Base-by-base conservation (phyloP, 2,113 vertebrate genomes). In the Cranoglanis bouderius region DNA sequence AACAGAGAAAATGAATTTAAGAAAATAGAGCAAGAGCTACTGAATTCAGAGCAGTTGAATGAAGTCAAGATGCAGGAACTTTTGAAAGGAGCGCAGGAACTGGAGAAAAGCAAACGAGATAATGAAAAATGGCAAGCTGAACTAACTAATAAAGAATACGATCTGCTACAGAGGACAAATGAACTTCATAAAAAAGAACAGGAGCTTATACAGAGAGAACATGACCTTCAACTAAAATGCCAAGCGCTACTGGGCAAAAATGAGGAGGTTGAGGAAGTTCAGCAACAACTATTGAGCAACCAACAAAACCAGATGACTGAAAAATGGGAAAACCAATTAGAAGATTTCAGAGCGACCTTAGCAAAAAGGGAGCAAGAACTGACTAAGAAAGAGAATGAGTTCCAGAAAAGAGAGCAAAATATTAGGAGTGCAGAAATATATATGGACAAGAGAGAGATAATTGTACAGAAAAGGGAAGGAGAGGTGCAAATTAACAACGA, bases 381-480 rank as follows among this genome's bases (percentile, higher is more conserved):
- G 43, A 63, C 19, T 12, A 86, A 92, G 57, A 81, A 61, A 19
- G 84, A 89, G 40, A 88, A 84, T n/a, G 84, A 55, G 7, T 46
- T 89, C 81, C 63, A 63, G 35, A 87, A 82, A 86, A 85, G 84
- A 59, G 88, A 89, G 38, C 72, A 92, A 49, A 57, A 86, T 57
- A 53, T 91, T 38, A 85, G 55, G 21, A 82, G 65, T 59, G 49
- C 74, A 38, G 88, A 92, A 88, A 88, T 89, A 51, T 57, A 65
- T 82, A 65, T 87, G 63, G 82, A 86, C 32, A 88, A 86, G 82
- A 89, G 81, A 89, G 84, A 89, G 88, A 65, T 88, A 83, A 82
- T 72, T 63, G 32, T 86, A 29, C 82, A 88, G 67, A 89, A 92
- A 49, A 86, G 40, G 19, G 89, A 90, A 90, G 46, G 26, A 43